These are phyloP conservation scores for Cephus sareptanus DNA, from an alignment of 2,888 invertebrate species.

Conservation along the genomic window DNA sequence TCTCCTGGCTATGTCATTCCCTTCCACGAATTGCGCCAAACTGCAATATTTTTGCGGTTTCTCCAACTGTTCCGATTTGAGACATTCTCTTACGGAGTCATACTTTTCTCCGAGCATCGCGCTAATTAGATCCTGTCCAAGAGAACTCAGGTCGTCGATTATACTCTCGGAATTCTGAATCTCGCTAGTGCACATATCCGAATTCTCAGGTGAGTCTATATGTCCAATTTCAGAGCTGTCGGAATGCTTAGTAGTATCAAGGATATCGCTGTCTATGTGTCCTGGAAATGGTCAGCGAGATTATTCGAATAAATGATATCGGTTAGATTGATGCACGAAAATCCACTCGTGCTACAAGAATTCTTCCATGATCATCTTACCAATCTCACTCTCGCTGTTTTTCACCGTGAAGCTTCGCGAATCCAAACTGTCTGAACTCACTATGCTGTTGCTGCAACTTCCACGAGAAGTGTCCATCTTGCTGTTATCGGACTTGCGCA, in stretches of 20 bases:
- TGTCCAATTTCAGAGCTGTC: slow-evolving; percentile 72
- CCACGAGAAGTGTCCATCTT: slow-evolving; percentile 36
- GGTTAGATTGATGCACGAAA: no score
- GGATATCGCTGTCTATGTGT: slow-evolving; percentile 57
- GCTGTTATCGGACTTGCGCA: slow-evolving; percentile 30
- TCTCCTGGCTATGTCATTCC: slow-evolving; percentile 83
- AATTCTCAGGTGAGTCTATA: slow-evolving; percentile 85
- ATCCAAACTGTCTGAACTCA: slow-evolving; percentile 54
- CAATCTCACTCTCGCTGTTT: slow-evolving; percentile 60
- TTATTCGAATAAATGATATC: slow-evolving; percentile 40
- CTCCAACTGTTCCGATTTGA: slow-evolving; percentile 66
- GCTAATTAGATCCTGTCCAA: slow-evolving; percentile 75
- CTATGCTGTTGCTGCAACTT: slow-evolving; percentile 56
- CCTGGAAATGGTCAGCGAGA: slow-evolving; percentile 51
- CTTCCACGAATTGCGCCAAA: slow-evolving; percentile 84
- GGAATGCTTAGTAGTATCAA: slow-evolving; percentile 55
- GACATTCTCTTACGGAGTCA: slow-evolving; percentile 72
- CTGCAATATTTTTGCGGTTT: slow-evolving; percentile 79
- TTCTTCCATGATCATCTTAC: slow-evolving; percentile 35
- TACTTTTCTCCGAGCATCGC: slow-evolving; percentile 76
- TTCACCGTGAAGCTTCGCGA: slow-evolving; percentile 50
- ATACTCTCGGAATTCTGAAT: slow-evolving; percentile 82
- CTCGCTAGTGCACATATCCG: slow-evolving; percentile 79
- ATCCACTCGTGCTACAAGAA: not conserved
- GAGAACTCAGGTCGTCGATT: slow-evolving; percentile 81